Base-by-base conservation (phyloP, 2,888 invertebrate genomes). In the Sinhomidia bicolor region DNA sequence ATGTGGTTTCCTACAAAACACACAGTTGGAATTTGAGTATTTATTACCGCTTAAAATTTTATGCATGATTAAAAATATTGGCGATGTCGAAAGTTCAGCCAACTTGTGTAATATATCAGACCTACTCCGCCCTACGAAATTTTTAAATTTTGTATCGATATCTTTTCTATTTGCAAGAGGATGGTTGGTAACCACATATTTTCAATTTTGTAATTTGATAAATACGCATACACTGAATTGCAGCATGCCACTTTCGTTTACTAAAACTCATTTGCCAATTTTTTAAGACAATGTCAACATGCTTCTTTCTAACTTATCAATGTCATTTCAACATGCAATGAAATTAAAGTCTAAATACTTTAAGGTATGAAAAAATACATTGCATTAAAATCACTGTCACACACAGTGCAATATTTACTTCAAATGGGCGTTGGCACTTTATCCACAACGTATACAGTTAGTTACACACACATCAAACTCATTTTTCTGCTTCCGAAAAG, bases 51-150 rank as follows among this genome's bases (percentile, higher is more conserved):
- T 44, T 44, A 23, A 12, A 44, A 47, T 74, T 74, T 74, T 26
- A 74, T 29, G 29, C 74, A 44, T 74, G 74, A 74, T 74, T 47
- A 47, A 74, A 68, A 47, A 26, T 74, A 74, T 74, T 47, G 47
- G 47, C 14, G 51, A 47, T 26, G 26, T 26, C 23, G 74, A 44
- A 44, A 47, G 74, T 23, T 51, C 12, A 12, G 68, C 32, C 68
- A 68, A 68, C 57, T 51, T 51, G 14, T 51, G 6, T 6, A 51
- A n/a, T 17, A 12, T 17, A 51, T n/a, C n/a, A n/a, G 51, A n/a
- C n/a, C 51, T 14, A n/a, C 51, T 51, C 51, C 51, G 3, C 51
- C 51, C 17, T 4, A n/a, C n/a, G n/a, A 14, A 51, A n/a, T n/a
- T n/a, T n/a, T n/a, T n/a, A n/a, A n/a, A n/a, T n/a, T n/a, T n/a